phyloP scores from a whole-genome alignment of 2,888 invertebrate genomes.

The Eurytoma adleriae region DNA sequence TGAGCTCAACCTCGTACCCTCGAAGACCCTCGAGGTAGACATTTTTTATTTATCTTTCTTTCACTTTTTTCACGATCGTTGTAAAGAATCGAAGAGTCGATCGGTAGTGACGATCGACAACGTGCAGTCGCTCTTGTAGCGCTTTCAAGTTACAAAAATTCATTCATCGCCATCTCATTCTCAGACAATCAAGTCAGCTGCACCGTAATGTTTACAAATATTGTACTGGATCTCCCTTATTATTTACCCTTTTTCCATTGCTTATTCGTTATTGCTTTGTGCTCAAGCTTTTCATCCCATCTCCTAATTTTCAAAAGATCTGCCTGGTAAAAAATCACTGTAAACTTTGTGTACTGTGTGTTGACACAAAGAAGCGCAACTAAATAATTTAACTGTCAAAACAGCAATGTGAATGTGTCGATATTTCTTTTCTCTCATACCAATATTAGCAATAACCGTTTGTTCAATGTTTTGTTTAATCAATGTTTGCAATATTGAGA shows the following conservation, averaged over 20 bases:
- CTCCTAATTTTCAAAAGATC: too few relatives aligned
- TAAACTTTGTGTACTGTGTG: too few relatives aligned
- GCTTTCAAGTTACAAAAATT: constrained; percentile 40
- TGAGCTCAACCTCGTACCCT: constrained; percentile 56
- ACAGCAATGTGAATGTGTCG: too few relatives aligned
- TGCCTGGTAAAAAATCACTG: too few relatives aligned
- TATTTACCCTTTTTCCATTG: neutral
- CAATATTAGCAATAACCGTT: neutral
- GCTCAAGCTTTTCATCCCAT: too few relatives aligned
- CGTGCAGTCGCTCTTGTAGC: constrained; percentile 54
- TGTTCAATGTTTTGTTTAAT: neutral
- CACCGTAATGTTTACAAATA: constrained; percentile 56
- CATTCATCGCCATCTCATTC: constrained; percentile 23
- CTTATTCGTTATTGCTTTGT: neutral
- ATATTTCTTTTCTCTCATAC: too few relatives aligned
- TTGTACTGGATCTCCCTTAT: neutral
- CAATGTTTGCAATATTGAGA: neutral
- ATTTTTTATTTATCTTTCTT: constrained; percentile 40
- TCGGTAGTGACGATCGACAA: constrained; percentile 58
- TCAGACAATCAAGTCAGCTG: constrained; percentile 3
- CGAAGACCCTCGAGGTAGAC: constrained; percentile 66
- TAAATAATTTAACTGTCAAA: too few relatives aligned
- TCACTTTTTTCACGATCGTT: constrained; percentile 17
- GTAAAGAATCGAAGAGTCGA: constrained; percentile 41
- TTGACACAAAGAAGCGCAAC: too few relatives aligned